A percentile compares a stretch with the other conserved stretches of the same genome.
These are phyloP conservation scores for Rapana venosa DNA, from an alignment of 2,888 invertebrate species.

Conservation along the genomic window DNA sequence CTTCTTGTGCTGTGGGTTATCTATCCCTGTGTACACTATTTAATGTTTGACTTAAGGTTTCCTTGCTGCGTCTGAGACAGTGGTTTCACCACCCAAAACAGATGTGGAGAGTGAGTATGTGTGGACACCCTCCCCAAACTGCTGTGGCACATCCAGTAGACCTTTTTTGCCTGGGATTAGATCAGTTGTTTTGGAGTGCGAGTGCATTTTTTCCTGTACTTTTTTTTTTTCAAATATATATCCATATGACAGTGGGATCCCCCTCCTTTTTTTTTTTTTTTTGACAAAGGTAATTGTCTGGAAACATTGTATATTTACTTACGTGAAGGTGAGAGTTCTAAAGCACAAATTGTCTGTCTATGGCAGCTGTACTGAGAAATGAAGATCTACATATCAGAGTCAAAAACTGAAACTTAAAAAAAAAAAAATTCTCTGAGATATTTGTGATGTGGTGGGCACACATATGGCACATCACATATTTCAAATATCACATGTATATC, in stretches of 20 bases:
- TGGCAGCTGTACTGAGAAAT: neutral
- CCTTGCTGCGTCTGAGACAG: slow-evolving; percentile 45
- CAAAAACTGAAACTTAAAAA: no score
- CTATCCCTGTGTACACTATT: slow-evolving; percentile 12
- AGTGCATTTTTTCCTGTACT: slow-evolving; percentile 21
- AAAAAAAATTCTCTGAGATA: no score
- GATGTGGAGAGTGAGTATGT: slow-evolving; percentile 71
- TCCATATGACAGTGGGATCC: neutral
- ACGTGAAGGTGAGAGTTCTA: neutral
- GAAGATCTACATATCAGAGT: no score
- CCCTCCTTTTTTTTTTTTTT: neutral
- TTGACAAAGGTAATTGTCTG: neutral
- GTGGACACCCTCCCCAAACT: slow-evolving; percentile 14
- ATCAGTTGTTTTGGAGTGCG: neutral
- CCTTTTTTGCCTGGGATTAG: slow-evolving; percentile 29
- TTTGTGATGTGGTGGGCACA: no score
- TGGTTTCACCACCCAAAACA: slow-evolving; percentile 58
- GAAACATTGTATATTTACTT: neutral
- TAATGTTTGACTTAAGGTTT: slow-evolving; percentile 41
- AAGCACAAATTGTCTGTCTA: neutral
- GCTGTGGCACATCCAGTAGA: slow-evolving; percentile 24
- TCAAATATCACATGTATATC: no score
- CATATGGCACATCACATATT: no score
- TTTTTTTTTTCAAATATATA: neutral
- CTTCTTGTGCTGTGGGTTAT: slow-evolving; percentile 4